Conservation (phyloP, 2,797 vertebrate genomes). For the Loris lydekkerianus region DNA sequence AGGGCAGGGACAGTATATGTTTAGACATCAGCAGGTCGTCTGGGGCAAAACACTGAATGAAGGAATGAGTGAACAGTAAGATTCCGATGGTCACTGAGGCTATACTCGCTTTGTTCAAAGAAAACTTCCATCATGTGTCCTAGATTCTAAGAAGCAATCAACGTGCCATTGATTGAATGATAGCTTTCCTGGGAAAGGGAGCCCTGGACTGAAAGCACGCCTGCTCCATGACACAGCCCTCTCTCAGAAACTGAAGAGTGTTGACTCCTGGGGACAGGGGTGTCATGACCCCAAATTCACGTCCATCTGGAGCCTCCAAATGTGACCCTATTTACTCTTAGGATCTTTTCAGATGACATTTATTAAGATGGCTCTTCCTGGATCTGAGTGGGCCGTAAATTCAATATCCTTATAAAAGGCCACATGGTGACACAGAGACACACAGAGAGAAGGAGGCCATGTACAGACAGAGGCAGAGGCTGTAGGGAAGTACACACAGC, state of each 20-base stretch:
- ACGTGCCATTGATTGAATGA: fast-evolving
- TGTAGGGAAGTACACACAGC: not conserved
- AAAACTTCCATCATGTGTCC: not conserved
- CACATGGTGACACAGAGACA: not conserved
- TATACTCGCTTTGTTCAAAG: not conserved
- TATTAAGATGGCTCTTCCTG: not conserved
- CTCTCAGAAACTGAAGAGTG: not conserved
- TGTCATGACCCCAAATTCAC: not conserved
- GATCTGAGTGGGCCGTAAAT: not conserved
- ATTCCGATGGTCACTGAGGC: fast-evolving
- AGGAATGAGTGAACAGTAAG: not conserved
- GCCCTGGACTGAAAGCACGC: fast-evolving
- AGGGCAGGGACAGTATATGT: not conserved
- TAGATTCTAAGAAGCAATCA: not conserved
- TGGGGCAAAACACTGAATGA: not conserved
- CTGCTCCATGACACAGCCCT: not conserved
- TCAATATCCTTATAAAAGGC: not conserved
- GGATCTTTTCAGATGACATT: not conserved
- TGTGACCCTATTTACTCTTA: not conserved
- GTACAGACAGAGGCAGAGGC: not conserved
- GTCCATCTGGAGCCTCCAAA: not conserved
- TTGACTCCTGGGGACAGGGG: not conserved
- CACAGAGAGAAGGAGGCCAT: not conserved
- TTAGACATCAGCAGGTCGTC: not conserved
- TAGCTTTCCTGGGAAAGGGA: not conserved